Conservation (phyloP, 2,888 invertebrate species). For the Aphrophora alni region DNA sequence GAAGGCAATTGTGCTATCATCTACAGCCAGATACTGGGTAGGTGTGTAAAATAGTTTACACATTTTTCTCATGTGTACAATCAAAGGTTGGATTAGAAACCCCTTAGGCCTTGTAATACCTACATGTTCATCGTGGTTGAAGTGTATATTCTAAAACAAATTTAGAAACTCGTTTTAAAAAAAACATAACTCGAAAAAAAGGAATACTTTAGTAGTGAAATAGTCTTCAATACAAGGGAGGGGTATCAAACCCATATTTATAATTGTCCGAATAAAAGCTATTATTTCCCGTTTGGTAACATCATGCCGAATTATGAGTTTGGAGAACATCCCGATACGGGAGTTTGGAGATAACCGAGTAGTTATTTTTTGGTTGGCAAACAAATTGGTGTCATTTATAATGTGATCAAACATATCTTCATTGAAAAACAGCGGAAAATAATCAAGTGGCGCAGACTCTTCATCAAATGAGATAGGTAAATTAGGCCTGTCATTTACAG, state of each 20-base stretch:
- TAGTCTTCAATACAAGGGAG: background rate
- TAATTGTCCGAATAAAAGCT: background rate
- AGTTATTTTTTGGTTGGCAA: background rate
- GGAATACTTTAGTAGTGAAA: background rate
- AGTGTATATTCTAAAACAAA: no score
- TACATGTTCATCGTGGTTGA: no score
- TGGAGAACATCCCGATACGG: no score
- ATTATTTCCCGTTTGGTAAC: background rate
- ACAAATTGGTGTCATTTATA: background rate
- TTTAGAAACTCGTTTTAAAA: no score
- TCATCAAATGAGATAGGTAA: constrained; percentile 6
- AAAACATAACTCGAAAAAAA: background rate
- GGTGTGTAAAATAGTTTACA: background rate
- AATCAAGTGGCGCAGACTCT: constrained; percentile 13
- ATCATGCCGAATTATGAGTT: background rate
- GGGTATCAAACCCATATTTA: background rate
- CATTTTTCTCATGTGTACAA: background rate
- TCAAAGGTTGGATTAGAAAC: no score
- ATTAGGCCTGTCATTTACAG: constrained; percentile 15
- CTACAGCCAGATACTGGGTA: background rate
- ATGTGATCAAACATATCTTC: background rate
- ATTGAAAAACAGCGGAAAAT: constrained; percentile 7
- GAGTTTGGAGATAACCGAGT: background rate
- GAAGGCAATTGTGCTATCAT: constrained; percentile 16
- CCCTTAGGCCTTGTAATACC: no score